Evolutionary conservation across 2,797 vertebrate species (phyloP), one percentile per base, ranked within the genome.

Genomic region (Crenuchus spilurus): DNA sequence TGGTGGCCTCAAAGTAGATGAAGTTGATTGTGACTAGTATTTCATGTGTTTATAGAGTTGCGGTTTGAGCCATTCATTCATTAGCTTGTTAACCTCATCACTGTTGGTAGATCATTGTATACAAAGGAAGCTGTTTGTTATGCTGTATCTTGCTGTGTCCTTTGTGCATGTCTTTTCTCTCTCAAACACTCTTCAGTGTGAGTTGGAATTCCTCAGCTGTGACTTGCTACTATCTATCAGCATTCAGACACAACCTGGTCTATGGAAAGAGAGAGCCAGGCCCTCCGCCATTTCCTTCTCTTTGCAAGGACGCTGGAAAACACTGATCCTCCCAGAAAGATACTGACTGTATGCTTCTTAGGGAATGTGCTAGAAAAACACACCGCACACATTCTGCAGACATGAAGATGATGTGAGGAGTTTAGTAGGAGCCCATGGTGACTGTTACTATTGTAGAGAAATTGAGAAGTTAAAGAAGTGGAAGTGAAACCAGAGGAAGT

Each of bases 401-500:
- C 18, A 13, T 9, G 28, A 1, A 8, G n/a, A 16, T 13, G 20
- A 26, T 2, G n/a, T 55, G 4, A 13, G n/a, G 44, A 14, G 20
- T 30, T 9, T 14, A 2, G 30, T 20, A 33, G 6, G 0, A 1
- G 14, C 11, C n/a, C 41, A 3, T n/a, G n/a, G 13, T 4, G 33
- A 3, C 33, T 35, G 3, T 8, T 8, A 35, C 3, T 1, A 26
- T 16, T 52, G 20, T 6, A 4, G 6, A 37, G 16, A 18, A 30
- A 41, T 67, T 44, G 62, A 26, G 22, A 52, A 30, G 30, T 49
- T 0, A 14, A 18, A 42, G 20, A 66, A 57, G 30, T 69, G 49
- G 37, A 73, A 62, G 57, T 63, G 35, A 69, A 44, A 35, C 41
- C 49, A 54, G 62, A 28, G 7, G 33, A 55, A 60, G 13, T n/a